A percentile compares a stretch with the other conserved stretches of the same genome.
phyloP scores from a whole-genome alignment of 2,888 invertebrate species.

The Thymelicus sylvestris region DNA sequence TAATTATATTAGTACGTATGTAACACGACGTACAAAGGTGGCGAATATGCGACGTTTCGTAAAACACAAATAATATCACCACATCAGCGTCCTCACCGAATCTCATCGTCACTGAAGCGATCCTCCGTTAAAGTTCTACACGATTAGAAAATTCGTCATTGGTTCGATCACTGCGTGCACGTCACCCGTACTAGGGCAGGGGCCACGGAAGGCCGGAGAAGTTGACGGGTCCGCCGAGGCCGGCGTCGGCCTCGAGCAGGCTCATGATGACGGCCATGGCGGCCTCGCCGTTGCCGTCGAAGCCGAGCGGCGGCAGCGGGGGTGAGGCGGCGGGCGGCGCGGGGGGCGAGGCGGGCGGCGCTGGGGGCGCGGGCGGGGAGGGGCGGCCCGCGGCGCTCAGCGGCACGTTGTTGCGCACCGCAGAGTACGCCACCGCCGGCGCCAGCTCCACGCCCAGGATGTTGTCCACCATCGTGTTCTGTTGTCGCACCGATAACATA shows the following conservation, averaged over 20 bases:
- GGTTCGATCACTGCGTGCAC: too few relatives aligned
- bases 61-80: too few relatives aligned
- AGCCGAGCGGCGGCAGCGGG: conserved; percentile 60
- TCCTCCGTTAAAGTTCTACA: too few relatives aligned
- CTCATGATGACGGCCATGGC: conserved; percentile 97
- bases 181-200: conserved; percentile 81
- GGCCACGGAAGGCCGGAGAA: conserved; percentile 95
- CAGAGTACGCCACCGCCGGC: conserved; percentile 43
- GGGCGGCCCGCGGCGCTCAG: conserved; percentile 60
- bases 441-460: conserved; percentile 54
- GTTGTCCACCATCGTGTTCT: conserved; percentile 62
- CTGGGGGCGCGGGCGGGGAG: conserved; percentile 47
- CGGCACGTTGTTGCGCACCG: conserved; percentile 69
- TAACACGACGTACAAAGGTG: too few relatives aligned
- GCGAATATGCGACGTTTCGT: too few relatives aligned
- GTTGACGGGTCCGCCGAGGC: conserved; percentile 94
- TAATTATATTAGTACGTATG: too few relatives aligned
- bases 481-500: conserved; percentile 27
- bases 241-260: conserved; percentile 94
- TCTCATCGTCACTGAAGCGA: too few relatives aligned
- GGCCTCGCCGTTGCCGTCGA: conserved; percentile 93
- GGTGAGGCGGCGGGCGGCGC: conserved; percentile 55
- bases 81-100: too few relatives aligned
- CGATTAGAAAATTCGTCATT: too few relatives aligned
- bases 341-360: conserved; percentile 47